These are phyloP conservation scores for Holothuria glaberrima DNA, from an alignment of 35 echinoderm and acorn worm genomes.

Conservation along the genomic window DNA sequence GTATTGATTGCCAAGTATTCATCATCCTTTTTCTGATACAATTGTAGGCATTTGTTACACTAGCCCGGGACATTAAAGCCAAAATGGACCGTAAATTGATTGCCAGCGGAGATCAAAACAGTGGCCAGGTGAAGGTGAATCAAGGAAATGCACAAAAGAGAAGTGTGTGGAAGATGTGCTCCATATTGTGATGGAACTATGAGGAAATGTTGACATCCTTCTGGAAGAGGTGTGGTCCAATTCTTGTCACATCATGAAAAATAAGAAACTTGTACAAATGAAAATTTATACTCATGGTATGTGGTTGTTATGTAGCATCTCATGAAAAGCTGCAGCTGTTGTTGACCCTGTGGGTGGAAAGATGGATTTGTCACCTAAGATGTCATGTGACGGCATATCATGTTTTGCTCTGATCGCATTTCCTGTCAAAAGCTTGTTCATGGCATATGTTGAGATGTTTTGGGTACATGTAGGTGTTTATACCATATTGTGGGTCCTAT, in stretches of 20 bases:
- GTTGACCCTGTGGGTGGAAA: too few species aligned
- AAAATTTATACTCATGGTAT: constrained; percentile 3
- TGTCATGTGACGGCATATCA: too few species aligned
- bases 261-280: not conserved
- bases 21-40: not conserved
- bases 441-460: too few species aligned
- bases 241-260: constrained; percentile 22
- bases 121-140: constrained; percentile 64
- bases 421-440: too few species aligned
- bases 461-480: too few species aligned
- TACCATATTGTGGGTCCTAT: too few species aligned
- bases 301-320: not conserved
- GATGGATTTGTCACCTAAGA: too few species aligned
- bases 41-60: constrained; percentile 89
- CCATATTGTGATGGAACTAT: constrained; percentile 69
- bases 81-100: constrained; percentile 99
- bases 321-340: too few species aligned
- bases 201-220: not conserved
- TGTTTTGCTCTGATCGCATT: too few species aligned
- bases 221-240: not conserved
- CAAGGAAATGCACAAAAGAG: constrained; percentile 66
- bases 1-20: not conserved
- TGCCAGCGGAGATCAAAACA: constrained; percentile 68
- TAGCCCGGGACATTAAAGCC: constrained; percentile 97
- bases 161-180: constrained; percentile 82